Percentiles rank a stretch among this genome's conserved stretches.
Conservation (phyloP, 2,113 vertebrate species). For the Rynchops niger region DNA sequence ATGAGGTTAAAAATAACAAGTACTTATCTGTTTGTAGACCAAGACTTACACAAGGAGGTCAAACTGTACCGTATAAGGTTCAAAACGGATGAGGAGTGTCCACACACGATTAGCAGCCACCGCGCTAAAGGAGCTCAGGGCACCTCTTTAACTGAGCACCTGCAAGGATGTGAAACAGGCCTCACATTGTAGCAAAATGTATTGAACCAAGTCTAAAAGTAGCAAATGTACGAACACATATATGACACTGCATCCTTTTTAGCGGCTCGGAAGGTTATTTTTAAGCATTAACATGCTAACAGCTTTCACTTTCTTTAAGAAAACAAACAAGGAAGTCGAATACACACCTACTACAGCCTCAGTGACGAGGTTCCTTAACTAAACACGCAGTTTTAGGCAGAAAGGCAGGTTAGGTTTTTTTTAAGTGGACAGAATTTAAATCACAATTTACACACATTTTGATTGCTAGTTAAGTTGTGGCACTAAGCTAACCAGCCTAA, state of each 20-base stretch:
- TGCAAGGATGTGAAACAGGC: neutral
- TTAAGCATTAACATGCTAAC: neutral
- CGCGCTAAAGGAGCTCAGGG: neutral
- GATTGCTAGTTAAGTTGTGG: neutral
- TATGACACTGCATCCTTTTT: neutral
- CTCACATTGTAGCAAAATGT: neutral
- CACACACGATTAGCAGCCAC: neutral
- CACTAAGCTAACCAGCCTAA: neutral
- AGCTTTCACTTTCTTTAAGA: slow-evolving; percentile 36
- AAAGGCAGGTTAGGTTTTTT: neutral
- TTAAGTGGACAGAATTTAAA: neutral
- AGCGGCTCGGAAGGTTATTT: neutral
- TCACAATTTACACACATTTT: neutral
- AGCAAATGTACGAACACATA: neutral
- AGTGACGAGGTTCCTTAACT: neutral
- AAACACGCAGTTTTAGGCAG: neutral
- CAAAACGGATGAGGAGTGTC: neutral
- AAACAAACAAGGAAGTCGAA: neutral
- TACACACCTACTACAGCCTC: neutral
- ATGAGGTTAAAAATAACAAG: neutral
- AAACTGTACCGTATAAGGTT: neutral
- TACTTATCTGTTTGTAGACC: neutral
- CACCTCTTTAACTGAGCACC: neutral
- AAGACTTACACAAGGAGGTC: neutral
- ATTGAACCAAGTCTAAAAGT: neutral